Base-by-base conservation (phyloP, 1,140 invertebrate species). In the Zaprionus davidi region DNA sequence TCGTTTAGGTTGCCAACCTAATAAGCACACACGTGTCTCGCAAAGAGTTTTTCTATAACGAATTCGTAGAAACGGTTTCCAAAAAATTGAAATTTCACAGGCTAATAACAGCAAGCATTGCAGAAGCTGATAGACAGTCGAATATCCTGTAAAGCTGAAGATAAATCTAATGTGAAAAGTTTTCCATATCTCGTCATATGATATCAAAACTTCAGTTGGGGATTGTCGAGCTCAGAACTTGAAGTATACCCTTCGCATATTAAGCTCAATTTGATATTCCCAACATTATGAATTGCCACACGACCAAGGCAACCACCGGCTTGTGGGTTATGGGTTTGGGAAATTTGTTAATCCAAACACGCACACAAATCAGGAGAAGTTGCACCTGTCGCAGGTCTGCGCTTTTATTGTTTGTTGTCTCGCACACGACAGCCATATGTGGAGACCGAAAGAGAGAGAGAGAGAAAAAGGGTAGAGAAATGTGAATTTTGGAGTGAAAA, bases 321-420 rank as follows among this genome's bases (percentile, higher is more conserved):
- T 41, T 46, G 41, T 46, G 41, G 41, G 34, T 26, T 70, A n/a
- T 34, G 26, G 26, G 36, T 36, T 64, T 26, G 9, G 60, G 11
- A 53, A 67, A 59, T 56, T 74, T 74, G 46, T 51, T 74, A 74
- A 74, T 68, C 65, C 46, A 56, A 62, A 74, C 65, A 74, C 57
- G 71, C 56, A 73, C 71, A 62, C 34, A 59, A 46, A 56, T 34
- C 71, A 46, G 53, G 26, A 36, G 26, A 68, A 60, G 20, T 59
- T 60, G 46, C 57, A 73, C 65, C 71, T 72, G 64, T 57, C 56
- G 12, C 55, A 67, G 63, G 44, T 73, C 46, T 31, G n/a, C 46
- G 17, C 60, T 53, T 64, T 64, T 53, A 64, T 64, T 64, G 60
- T 64, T 64, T 64, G 46, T 51, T 22, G 44, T 51, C n/a, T 49